Percentiles rank a stretch among this genome's conserved stretches.
Evolutionary conservation across 2,888 invertebrate species (phyloP).

Genomic region (Brachyptera putata): DNA sequence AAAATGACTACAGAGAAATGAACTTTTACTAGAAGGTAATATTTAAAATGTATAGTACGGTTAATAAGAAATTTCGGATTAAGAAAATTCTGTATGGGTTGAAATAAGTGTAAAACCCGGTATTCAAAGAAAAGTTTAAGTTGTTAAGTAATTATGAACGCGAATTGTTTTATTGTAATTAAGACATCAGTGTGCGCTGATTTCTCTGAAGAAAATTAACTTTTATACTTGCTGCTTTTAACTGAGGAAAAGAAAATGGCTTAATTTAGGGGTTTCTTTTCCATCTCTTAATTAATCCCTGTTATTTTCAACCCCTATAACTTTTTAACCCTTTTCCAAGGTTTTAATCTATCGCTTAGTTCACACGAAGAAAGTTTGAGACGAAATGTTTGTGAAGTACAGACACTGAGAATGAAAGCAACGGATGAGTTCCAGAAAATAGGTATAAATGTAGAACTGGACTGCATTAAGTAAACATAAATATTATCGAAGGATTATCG

Average conservation of each 20-base stretch:
- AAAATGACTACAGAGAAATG: too few relatives aligned
- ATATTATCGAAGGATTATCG: too few relatives aligned
- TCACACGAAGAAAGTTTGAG: neutral
- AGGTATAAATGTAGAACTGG: too few relatives aligned
- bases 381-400: too few relatives aligned
- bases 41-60: too few relatives aligned
- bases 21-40: too few relatives aligned
- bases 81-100: too few relatives aligned
- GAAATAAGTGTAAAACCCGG: too few relatives aligned
- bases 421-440: too few relatives aligned
- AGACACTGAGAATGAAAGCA: too few relatives aligned
- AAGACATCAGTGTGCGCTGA: neutral
- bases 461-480: too few relatives aligned
- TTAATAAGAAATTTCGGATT: too few relatives aligned
- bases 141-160: neutral
- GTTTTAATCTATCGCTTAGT: slow-evolving; percentile 11
- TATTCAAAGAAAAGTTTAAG: neutral
- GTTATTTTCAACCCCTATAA: slow-evolving; percentile 11
- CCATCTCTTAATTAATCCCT: slow-evolving; percentile 20
- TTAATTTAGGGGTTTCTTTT: slow-evolving; percentile 20
- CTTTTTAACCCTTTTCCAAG: slow-evolving; percentile 20
- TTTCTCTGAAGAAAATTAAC: slow-evolving; percentile 17
- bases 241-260: slow-evolving; percentile 22
- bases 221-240: slow-evolving; percentile 20
- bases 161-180: slow-evolving; percentile 2